Evolutionary conservation across 2,888 invertebrate species (phyloP).

Genomic region (Ophion ellenae): DNA sequence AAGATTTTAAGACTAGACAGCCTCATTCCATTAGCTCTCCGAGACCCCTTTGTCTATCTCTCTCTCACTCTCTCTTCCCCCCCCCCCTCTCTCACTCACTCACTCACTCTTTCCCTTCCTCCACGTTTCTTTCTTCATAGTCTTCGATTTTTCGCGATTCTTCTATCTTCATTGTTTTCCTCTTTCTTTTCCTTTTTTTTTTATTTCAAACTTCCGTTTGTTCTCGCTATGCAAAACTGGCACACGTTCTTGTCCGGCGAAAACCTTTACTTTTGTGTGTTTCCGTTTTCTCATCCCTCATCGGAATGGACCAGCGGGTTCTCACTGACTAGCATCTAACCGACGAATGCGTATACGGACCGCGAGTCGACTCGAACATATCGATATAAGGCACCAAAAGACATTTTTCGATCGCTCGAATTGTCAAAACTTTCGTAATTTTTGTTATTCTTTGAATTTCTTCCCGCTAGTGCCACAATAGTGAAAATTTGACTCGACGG

Average conservation of each 20-base stretch:
- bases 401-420: conserved; percentile 3
- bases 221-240: conserved; percentile 52
- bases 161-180: conserved; percentile 52
- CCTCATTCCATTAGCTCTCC: conserved; percentile 77
- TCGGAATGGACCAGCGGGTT: conserved; percentile 69
- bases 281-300: conserved; percentile 45
- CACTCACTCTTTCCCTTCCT: conserved; percentile 57
- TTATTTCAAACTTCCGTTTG: conserved; percentile 42
- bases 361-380: conserved; percentile 41
- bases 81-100: conserved; percentile 15
- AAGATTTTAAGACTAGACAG: conserved; percentile 82
- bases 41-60: conserved; percentile 68
- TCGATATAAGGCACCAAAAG: conserved; percentile 56
- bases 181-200: conserved; percentile 31
- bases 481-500: conserved; percentile 11
- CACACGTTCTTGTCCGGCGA: conserved; percentile 63
- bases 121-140: conserved; percentile 62
- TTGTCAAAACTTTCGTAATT: background rate
- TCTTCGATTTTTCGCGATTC: conserved; percentile 60
- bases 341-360: conserved; percentile 68
- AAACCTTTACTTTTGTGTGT: conserved; percentile 64
- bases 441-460: conserved; percentile 22
- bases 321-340: conserved; percentile 82
- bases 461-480: background rate
- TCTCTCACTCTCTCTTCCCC: conserved; percentile 50